Evolutionary conservation across 2,888 invertebrate genomes (phyloP).

Genomic region (Tipula confusa): DNA sequence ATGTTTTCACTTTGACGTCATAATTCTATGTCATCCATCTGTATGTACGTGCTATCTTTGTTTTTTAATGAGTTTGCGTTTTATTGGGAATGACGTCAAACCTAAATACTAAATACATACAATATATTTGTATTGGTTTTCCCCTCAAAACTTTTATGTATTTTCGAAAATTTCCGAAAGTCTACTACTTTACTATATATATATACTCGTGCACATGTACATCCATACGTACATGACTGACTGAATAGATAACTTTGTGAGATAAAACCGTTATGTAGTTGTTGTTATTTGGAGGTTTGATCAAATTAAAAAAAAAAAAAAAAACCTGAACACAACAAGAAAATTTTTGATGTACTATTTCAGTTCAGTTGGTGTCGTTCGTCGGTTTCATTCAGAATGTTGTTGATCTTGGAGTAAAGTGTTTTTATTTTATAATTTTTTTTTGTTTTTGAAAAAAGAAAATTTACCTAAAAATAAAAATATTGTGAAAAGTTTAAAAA

Average conservation of each 20-base stretch:
- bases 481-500: neutral
- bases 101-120: neutral
- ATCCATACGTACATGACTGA: neutral
- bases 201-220: neutral
- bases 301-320: neutral
- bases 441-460: too few species aligned
- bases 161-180: neutral
- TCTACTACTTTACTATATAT: neutral
- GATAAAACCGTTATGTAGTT: neutral
- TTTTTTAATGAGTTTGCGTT: neutral
- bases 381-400: slow-evolving; percentile 20
- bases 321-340: neutral
- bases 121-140: neutral
- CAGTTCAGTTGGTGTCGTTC: neutral
- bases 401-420: neutral
- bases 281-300: slow-evolving; percentile 16
- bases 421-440: neutral
- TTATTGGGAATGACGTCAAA: neutral
- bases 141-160: neutral
- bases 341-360: slow-evolving; percentile 1
- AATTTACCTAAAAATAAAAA: neutral
- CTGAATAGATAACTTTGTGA: neutral
- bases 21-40: neutral
- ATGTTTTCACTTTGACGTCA: neutral
- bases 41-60: neutral